These are phyloP conservation scores for Chlorodrepanis virens DNA, from an alignment of 2,113 vertebrate genomes.

Conservation along the genomic window DNA sequence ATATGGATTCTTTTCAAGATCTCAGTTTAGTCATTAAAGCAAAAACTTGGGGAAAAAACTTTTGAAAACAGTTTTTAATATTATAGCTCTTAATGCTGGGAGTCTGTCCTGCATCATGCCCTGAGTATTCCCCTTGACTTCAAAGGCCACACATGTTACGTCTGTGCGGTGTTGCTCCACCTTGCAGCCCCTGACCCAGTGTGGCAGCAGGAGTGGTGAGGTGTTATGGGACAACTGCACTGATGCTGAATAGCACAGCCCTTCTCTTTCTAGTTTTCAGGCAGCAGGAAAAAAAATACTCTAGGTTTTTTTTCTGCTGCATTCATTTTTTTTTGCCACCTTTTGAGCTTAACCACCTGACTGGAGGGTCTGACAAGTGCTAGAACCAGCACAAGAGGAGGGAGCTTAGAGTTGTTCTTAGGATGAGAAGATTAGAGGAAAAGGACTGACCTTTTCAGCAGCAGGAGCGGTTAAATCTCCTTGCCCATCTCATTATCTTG, in stretches of 20 bases:
- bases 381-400: neutral
- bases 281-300: neutral
- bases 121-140: neutral
- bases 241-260: fast-evolving
- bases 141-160: neutral
- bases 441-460: neutral
- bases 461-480: neutral
- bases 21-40: neutral
- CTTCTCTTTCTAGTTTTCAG: neutral
- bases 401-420: neutral
- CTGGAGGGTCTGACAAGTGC: neutral
- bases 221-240: fast-evolving
- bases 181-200: neutral
- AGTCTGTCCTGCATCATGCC: neutral
- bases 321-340: neutral
- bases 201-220: neutral
- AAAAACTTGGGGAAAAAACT: neutral
- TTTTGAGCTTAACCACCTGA: neutral
- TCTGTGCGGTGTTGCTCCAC: neutral
- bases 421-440: neutral
- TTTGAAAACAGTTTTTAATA: neutral
- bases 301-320: neutral
- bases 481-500: neutral
- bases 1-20: neutral
- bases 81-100: neutral